These are phyloP conservation scores for Nothura maculosa DNA, from an alignment of 2,797 vertebrate genomes.

Conservation along the genomic window DNA sequence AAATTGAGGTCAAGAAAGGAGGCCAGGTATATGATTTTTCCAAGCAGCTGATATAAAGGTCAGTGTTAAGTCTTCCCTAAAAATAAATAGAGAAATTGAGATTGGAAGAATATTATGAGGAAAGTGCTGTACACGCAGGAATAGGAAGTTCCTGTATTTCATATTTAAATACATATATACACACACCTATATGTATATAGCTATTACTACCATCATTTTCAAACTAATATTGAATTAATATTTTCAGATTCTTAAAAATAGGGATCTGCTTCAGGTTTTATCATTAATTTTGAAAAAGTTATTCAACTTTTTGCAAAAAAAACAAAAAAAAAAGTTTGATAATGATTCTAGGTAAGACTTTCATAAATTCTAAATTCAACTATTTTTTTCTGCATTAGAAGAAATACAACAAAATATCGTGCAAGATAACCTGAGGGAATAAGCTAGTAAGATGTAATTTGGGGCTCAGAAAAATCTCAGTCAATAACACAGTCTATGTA, in stretches of 20 bases:
- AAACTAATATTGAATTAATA: neutral
- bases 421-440: neutral
- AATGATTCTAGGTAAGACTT: neutral
- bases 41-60: neutral
- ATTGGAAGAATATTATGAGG: neutral
- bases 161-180: too few relatives aligned
- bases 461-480: neutral
- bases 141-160: neutral
- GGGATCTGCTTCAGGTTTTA: neutral
- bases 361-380: neutral
- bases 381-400: neutral
- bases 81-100: neutral
- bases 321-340: neutral
- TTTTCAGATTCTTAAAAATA: neutral
- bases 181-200: too few relatives aligned
- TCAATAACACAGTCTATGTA: neutral
- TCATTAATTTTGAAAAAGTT: neutral
- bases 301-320: neutral
- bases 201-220: neutral
- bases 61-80: neutral
- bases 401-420: neutral
- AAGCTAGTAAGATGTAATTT: neutral
- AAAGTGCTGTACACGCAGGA: neutral
- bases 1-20: neutral
- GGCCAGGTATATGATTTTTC: neutral